Base-by-base conservation (phyloP, 2,113 vertebrate genomes). In the Amia ocellicauda region DNA sequence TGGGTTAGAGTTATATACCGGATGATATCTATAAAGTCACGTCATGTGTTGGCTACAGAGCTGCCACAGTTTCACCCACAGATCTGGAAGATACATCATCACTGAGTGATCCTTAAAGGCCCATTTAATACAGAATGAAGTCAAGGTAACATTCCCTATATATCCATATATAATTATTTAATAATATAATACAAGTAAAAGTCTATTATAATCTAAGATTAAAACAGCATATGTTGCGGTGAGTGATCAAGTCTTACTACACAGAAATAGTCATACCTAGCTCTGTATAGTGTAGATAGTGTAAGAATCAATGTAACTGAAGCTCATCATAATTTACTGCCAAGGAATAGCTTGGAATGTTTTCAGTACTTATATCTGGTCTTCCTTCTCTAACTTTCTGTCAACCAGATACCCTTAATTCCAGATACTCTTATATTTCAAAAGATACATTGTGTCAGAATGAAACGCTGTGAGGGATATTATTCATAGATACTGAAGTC, bases 71-170 rank as follows among this genome's bases (percentile, higher is more conserved):
- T 36, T 41, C 31, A 36, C 31, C 31, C 14, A 7, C 36, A 64
- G 45, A 58, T 54, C 67, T 66, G 63, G 59, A 69, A 60, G 65
- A 62, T 41, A 57, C 40, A 43, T 40, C 64, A 67, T 58, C 59
- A 62, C 50, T 19, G n/a, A 47, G 47, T 16, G 36, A 13, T 29
- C 52, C 59, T 47, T 40, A 31, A 43, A 55, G 42, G 31, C 58
- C 47, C 40, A 11, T 64, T 45, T 42, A n/a, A 20, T 27, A 7
- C 17, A 61, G 42, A 13, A 19, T 22, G 43, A 24, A 50, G 19
- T 24, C 20, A 40, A 62, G 23, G 42, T 22, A 60, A 17, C 8
- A 17, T 16, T 36, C 16, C 22, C 20, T 27, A n/a, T 53, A 23
- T 7, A 22, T 10, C 24, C 1, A 28, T 7, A 36, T 36, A 36